A percentile compares a stretch with the other conserved stretches of the same genome.
These are phyloP conservation scores for Aproaerema taeniolella DNA, from an alignment of 2,888 invertebrate genomes.

Conservation along the genomic window DNA sequence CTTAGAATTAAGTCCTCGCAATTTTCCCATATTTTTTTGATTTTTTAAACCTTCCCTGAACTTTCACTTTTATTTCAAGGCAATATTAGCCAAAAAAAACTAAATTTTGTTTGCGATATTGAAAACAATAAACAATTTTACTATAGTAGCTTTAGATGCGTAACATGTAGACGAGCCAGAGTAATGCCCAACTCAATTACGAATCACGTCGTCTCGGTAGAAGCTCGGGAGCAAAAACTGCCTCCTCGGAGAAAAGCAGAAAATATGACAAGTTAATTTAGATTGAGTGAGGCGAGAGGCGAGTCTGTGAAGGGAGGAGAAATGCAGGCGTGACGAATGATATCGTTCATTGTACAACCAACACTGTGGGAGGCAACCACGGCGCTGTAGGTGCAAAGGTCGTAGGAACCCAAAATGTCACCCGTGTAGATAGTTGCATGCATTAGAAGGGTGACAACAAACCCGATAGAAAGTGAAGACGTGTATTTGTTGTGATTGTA, in stretches of 20 bases:
- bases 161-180: background rate
- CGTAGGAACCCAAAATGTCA: conserved; percentile 37
- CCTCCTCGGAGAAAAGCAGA: conserved; percentile 46
- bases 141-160: no score
- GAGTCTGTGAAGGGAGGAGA: conserved; percentile 46
- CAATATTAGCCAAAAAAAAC: no score
- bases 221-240: conserved; percentile 40
- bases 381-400: conserved; percentile 40
- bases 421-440: conserved; percentile 33
- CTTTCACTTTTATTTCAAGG: no score
- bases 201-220: conserved; percentile 32
- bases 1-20: no score
- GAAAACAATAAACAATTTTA: no score
- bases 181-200: conserved; percentile 34
- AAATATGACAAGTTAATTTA: conserved; percentile 67
- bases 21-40: no score
- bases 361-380: conserved; percentile 33
- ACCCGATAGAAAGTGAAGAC: conserved; percentile 45
- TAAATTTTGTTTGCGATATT: no score
- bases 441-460: conserved; percentile 30
- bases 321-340: conserved; percentile 59
- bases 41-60: no score
- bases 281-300: conserved; percentile 51
- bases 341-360: conserved; percentile 44
- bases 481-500: conserved; percentile 4